phyloP scores from a whole-genome alignment of 2,888 invertebrate genomes.

The Cosmopolites sordidus region DNA sequence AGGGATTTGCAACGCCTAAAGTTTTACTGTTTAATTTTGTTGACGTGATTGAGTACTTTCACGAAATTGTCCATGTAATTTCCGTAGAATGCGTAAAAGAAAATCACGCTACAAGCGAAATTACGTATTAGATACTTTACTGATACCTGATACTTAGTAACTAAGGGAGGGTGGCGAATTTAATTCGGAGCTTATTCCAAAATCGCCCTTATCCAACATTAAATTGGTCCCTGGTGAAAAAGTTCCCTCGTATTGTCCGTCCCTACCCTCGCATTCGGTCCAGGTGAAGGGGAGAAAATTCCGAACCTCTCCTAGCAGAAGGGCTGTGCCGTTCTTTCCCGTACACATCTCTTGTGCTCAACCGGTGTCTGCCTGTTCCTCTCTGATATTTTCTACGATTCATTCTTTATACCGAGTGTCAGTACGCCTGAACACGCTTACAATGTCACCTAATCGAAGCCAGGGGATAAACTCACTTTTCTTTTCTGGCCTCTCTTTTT shows the following conservation, averaged over 20 bases:
- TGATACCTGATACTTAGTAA: conserved; percentile 16
- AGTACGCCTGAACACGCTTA: conserved; percentile 15
- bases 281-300: conserved; percentile 17
- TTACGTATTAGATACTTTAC: conserved; percentile 8
- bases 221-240: conserved; percentile 13
- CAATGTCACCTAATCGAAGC: conserved; percentile 24
- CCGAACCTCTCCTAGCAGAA: background rate
- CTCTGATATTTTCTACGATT: conserved; percentile 18
- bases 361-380: conserved; percentile 23
- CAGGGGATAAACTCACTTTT: conserved; percentile 19
- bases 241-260: conserved; percentile 13
- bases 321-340: conserved; percentile 11
- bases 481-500: background rate
- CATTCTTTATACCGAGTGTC: conserved; percentile 25
- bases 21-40: too few species aligned
- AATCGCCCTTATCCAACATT: conserved; percentile 13
- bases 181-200: conserved; percentile 11
- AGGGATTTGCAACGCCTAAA: too few species aligned
- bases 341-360: conserved; percentile 20
- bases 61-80: too few species aligned
- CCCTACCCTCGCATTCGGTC: conserved; percentile 6
- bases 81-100: background rate
- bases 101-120: conserved; percentile 12
- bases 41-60: too few species aligned
- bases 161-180: conserved; percentile 13